phyloP scores from a whole-genome alignment of 37 sponge, comb jelly and placozoan species.

The Chondrosia reniformis region DNA sequence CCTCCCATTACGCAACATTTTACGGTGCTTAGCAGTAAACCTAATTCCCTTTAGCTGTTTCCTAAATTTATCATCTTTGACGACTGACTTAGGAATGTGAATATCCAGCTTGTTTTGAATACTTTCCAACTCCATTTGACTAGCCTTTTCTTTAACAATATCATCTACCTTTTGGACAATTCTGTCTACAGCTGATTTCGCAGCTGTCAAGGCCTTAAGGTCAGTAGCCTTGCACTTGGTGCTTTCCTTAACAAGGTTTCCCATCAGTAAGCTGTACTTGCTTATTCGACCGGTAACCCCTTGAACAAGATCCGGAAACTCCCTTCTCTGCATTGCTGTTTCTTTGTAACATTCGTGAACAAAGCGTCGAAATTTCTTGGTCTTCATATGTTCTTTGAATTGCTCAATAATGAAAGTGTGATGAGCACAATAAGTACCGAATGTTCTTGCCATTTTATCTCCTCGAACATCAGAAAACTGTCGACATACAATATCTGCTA shows the following conservation, averaged over 20 bases:
- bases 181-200: slow-evolving; percentile 25
- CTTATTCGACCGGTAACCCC: slow-evolving; percentile 48
- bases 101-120: slow-evolving; percentile 65
- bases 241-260: slow-evolving; percentile 57
- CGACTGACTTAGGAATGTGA: slow-evolving; percentile 3
- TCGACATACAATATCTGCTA: slow-evolving; percentile 47
- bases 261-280: slow-evolving; percentile 49
- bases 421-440: slow-evolving; percentile 43
- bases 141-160: slow-evolving; percentile 48
- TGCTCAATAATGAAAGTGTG: slow-evolving; percentile 53
- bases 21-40: slow-evolving; percentile 48
- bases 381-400: slow-evolving; percentile 68
- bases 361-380: slow-evolving; percentile 47
- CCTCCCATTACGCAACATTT: slow-evolving; percentile 43
- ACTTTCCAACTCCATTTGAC: slow-evolving; percentile 34
- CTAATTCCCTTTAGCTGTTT: slow-evolving; percentile 46
- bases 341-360: slow-evolving; percentile 44
- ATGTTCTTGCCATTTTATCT: slow-evolving; percentile 38
- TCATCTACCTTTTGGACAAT: slow-evolving; percentile 11
- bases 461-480: slow-evolving; percentile 48
- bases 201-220: slow-evolving; percentile 24
- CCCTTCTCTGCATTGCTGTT: slow-evolving; percentile 56
- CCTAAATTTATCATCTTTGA: slow-evolving; percentile 12
- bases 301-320: slow-evolving; percentile 63
- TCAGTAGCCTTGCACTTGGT: slow-evolving; percentile 34